phyloP scores from a whole-genome alignment of 2,113 vertebrate species.

The Bucco capensis region DNA sequence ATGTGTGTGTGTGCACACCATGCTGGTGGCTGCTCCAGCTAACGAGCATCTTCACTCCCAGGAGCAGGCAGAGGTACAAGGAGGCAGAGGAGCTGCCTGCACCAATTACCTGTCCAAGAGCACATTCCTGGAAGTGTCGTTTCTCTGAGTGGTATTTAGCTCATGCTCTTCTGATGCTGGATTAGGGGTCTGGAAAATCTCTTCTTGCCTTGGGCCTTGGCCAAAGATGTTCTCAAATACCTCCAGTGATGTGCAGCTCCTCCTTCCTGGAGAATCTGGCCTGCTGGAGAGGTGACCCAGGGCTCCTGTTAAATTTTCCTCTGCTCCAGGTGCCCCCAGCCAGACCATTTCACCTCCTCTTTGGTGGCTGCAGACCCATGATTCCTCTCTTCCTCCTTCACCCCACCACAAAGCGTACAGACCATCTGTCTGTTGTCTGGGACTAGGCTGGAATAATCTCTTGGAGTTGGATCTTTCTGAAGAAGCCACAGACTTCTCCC shows the following conservation, averaged over 20 bases:
- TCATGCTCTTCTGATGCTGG: conserved; percentile 35
- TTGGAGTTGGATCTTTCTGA: neutral
- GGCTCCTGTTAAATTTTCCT: neutral
- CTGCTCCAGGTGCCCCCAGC: neutral
- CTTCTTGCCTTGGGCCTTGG: conserved; percentile 13
- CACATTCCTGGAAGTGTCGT: neutral
- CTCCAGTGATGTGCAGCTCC: neutral
- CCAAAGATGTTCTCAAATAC: conserved; percentile 39
- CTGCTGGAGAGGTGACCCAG: conserved; percentile 9
- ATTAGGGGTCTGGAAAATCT: conserved; percentile 50
- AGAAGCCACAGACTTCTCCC: neutral
- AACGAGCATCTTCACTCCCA: neutral
- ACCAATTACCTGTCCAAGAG: neutral
- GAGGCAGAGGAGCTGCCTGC: neutral
- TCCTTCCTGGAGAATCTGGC: neutral
- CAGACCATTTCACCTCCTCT: neutral
- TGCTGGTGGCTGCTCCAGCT: neutral
- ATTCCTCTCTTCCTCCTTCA: neutral
- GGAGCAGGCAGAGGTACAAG: neutral
- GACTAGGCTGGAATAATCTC: neutral
- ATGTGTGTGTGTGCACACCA: neutral
- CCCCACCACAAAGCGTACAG: neutral
- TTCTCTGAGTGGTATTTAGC: neutral
- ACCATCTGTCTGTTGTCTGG: neutral
- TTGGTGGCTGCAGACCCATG: neutral